Evolutionary conservation across 2,113 vertebrate genomes (phyloP).

Genomic region (Elanoides forficatus): DNA sequence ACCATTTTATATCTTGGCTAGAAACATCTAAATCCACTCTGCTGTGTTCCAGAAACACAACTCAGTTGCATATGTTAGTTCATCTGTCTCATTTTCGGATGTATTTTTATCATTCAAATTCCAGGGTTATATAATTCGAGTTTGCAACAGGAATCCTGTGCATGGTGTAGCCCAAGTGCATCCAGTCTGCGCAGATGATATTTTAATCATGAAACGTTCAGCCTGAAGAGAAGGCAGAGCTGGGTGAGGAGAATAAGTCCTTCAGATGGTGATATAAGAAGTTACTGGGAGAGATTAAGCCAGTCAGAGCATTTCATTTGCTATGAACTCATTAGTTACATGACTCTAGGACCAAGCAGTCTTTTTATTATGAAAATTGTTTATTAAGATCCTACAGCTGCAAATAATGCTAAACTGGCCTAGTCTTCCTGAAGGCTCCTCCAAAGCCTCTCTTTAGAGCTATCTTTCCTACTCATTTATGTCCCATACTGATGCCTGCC

Average conservation of each 20-base stretch:
- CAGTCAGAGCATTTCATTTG: background rate
- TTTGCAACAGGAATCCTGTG: background rate
- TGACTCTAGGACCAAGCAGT: background rate
- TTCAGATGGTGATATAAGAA: accelerated
- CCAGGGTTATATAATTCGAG: accelerated
- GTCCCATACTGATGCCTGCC: background rate
- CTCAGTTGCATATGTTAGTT: background rate
- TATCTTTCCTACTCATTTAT: background rate
- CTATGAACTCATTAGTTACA: background rate
- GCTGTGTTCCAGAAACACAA: background rate
- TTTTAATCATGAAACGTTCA: accelerated
- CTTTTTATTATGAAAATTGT: background rate
- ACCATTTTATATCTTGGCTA: background rate
- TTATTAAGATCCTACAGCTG: background rate
- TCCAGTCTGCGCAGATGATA: background rate
- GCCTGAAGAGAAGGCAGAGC: background rate
- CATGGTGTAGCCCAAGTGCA: accelerated
- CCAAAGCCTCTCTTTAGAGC: background rate
- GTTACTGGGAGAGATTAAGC: background rate
- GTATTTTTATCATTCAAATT: background rate
- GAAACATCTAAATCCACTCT: background rate
- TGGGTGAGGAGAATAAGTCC: no score
- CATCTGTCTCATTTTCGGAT: background rate
- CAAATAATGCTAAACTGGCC: background rate
- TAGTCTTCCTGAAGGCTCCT: background rate